Evolutionary conservation across 2,797 vertebrate species (phyloP).

Genomic region (Bovichtus diacanthus): DNA sequence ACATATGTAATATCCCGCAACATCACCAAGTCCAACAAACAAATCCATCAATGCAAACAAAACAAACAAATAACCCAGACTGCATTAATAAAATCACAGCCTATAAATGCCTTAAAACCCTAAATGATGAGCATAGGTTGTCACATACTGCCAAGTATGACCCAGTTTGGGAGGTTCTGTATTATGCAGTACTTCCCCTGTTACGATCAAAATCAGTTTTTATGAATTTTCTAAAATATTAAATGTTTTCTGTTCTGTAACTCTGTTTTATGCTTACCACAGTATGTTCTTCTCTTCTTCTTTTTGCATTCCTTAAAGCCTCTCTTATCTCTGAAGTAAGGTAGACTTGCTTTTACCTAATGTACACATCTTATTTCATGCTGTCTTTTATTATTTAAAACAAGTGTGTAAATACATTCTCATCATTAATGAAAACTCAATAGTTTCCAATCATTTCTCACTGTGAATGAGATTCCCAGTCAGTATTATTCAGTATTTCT

Average conservation of each 20-base stretch:
- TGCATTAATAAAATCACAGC: background rate
- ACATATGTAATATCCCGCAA: background rate
- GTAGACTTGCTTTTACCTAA: background rate
- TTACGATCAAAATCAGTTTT: background rate
- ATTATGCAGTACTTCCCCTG: background rate
- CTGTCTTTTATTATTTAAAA: background rate
- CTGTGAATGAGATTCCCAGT: background rate
- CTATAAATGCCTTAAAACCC: too few relatives aligned
- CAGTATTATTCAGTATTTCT: background rate
- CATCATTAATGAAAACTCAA: background rate
- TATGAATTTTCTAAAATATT: background rate
- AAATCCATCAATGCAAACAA: background rate
- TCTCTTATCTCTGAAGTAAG: background rate
- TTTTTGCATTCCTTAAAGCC: background rate
- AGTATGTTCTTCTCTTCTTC: background rate
- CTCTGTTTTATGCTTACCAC: too few relatives aligned
- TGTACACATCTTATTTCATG: background rate
- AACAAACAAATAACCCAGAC: background rate
- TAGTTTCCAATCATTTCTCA: background rate
- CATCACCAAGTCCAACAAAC: background rate
- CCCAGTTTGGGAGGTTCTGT: background rate
- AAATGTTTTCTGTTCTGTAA: conserved; percentile 2
- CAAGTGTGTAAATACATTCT: background rate
- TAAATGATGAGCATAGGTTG: background rate
- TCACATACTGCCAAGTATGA: conserved; percentile 11